phyloP scores from a whole-genome alignment of 2,888 invertebrate species.

The Arge pagana region DNA sequence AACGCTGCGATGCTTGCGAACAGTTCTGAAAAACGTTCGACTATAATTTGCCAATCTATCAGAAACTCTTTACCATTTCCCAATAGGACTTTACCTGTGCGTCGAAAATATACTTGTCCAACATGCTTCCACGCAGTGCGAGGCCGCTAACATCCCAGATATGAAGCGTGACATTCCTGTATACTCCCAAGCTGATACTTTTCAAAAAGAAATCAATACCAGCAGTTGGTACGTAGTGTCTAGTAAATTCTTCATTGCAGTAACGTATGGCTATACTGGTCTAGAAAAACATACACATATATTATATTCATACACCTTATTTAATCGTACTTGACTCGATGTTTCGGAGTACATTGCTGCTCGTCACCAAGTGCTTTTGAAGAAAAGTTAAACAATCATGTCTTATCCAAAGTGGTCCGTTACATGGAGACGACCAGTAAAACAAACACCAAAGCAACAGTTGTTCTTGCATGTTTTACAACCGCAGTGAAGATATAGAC shows the following conservation, averaged over 20 bases:
- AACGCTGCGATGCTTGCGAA: neutral
- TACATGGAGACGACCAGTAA: neutral
- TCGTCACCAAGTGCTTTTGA: neutral
- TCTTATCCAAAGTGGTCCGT: neutral
- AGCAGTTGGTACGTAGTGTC: conserved; percentile 67
- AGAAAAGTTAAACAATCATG: neutral
- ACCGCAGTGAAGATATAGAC: no score
- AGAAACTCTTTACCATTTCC: neutral
- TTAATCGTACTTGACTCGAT: neutral
- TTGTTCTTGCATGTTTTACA: neutral
- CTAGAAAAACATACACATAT: conserved; percentile 53
- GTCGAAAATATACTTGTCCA: conserved; percentile 74
- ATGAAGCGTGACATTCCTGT: conserved; percentile 69
- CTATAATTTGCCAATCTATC: neutral
- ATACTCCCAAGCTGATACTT: conserved; percentile 63
- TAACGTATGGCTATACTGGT: conserved; percentile 69
- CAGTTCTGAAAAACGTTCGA: neutral
- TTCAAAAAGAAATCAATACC: conserved; percentile 77
- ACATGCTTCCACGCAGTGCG: conserved; percentile 76
- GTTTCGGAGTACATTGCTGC: neutral
- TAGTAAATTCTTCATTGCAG: conserved; percentile 69
- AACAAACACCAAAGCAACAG: no score
- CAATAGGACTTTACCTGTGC: conserved; percentile 64
- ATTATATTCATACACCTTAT: neutral
- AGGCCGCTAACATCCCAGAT: conserved; percentile 87